These are phyloP conservation scores for Mamestra brassicae DNA, from an alignment of 2,888 invertebrate species.

Conservation along the genomic window DNA sequence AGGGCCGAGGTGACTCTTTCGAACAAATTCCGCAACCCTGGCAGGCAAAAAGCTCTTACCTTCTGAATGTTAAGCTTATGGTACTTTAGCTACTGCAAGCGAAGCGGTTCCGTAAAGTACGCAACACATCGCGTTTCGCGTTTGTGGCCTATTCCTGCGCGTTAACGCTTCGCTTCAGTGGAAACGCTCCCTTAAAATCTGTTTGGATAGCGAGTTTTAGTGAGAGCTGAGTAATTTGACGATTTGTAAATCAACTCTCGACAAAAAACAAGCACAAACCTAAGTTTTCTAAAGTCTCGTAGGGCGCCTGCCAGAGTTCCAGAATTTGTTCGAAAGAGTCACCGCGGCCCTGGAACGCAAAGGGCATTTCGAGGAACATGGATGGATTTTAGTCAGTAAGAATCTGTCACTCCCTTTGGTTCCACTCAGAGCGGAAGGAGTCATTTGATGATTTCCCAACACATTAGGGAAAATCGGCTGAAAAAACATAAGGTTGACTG, in stretches of 20 bases:
- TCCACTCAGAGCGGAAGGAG: too few relatives aligned
- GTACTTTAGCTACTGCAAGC: not conserved
- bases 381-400: too few relatives aligned
- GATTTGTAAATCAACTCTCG: not conserved
- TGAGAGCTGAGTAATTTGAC: not conserved
- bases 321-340: too few relatives aligned
- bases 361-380: too few relatives aligned
- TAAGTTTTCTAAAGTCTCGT: not conserved
- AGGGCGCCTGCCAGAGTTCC: too few relatives aligned
- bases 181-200: not conserved
- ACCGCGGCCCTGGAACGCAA: too few relatives aligned
- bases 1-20: too few relatives aligned
- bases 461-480: slow-evolving; percentile 5
- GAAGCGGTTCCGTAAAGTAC: not conserved
- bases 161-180: not conserved
- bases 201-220: not conserved
- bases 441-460: not conserved
- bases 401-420: too few relatives aligned
- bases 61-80: too few relatives aligned
- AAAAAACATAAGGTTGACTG: slow-evolving; percentile 7
- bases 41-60: not conserved
- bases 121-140: not conserved
- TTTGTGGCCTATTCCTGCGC: not conserved
- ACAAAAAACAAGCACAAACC: not conserved
- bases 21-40: too few relatives aligned